These are phyloP conservation scores for Oreochromis tanganicae DNA, from an alignment of 2,113 vertebrate genomes.

Conservation along the genomic window DNA sequence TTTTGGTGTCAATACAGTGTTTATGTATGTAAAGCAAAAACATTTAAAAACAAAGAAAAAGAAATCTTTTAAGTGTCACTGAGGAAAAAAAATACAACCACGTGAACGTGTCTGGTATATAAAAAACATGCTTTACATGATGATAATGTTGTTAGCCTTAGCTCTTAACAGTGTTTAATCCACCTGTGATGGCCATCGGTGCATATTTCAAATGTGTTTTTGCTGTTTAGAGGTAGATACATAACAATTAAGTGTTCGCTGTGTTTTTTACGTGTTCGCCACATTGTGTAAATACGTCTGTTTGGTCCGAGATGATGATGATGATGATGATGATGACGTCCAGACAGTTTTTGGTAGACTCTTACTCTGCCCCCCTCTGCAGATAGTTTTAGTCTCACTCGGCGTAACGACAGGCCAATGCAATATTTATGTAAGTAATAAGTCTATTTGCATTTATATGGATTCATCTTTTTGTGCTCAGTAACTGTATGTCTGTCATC, in stretches of 20 bases:
- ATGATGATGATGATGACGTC: not conserved
- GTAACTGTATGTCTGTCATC: conserved; percentile 43
- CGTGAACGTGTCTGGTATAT: conserved; percentile 46
- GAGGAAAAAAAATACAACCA: conserved; percentile 16
- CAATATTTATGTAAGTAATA: conserved; percentile 67
- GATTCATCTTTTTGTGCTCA: conserved; percentile 26
- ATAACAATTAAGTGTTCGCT: conserved; percentile 42
- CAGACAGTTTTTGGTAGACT: not conserved
- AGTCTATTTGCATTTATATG: conserved; percentile 37
- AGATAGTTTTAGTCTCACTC: conserved; percentile 41
- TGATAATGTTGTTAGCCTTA: conserved; percentile 59
- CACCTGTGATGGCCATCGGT: conserved; percentile 55
- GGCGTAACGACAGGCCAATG: conserved; percentile 47
- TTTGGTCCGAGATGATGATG: not conserved
- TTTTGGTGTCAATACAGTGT: conserved; percentile 62
- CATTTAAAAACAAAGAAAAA: conserved; percentile 6
- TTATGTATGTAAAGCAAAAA: conserved; percentile 63
- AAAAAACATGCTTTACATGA: conserved; percentile 47
- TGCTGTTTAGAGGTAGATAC: conserved; percentile 64
- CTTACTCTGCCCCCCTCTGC: not conserved
- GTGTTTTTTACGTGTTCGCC: conserved; percentile 45
- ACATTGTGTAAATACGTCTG: conserved; percentile 52
- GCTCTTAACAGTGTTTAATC: conserved; percentile 57
- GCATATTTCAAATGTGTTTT: conserved; percentile 51
- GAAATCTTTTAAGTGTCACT: conserved; percentile 39